Conservation (phyloP, 2,113 vertebrate genomes). For the Panurus biarmicus region DNA sequence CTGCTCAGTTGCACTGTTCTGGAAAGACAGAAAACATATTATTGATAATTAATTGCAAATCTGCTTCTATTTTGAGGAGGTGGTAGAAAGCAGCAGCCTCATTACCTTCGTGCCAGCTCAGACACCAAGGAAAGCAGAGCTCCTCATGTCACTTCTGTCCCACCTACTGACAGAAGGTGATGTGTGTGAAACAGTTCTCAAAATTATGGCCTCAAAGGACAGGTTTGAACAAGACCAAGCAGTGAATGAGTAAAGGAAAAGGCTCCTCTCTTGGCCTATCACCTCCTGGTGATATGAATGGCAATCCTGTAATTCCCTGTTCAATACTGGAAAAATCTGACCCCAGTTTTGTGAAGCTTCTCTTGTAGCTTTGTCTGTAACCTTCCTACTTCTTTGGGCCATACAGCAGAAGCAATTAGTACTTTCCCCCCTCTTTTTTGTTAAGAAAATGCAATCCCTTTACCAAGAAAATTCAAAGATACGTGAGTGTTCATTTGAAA, state of each 20-base stretch:
- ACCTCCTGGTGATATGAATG: not conserved
- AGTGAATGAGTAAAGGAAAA: not conserved
- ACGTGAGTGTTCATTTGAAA: not conserved
- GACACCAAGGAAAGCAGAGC: not conserved
- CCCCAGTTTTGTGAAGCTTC: not conserved
- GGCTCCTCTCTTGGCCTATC: not conserved
- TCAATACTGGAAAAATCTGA: not conserved
- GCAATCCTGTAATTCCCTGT: not conserved
- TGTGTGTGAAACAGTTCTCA: not conserved
- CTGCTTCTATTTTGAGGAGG: not conserved
- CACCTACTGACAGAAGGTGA: not conserved
- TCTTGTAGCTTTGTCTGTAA: not conserved
- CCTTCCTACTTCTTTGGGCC: not conserved
- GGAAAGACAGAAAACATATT: not conserved
- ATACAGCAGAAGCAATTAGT: not conserved
- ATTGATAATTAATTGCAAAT: not conserved
- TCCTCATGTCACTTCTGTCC: not conserved
- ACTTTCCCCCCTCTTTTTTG: not conserved
- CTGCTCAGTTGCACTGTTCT: not conserved
- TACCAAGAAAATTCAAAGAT: not conserved
- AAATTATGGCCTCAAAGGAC: not conserved
- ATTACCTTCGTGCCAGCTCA: not conserved
- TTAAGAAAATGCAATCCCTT: not conserved
- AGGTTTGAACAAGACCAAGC: not conserved
- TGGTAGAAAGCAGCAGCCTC: not conserved